These are phyloP conservation scores for Erannis defoliaria DNA, from an alignment of 2,888 invertebrate species.

Conservation along the genomic window DNA sequence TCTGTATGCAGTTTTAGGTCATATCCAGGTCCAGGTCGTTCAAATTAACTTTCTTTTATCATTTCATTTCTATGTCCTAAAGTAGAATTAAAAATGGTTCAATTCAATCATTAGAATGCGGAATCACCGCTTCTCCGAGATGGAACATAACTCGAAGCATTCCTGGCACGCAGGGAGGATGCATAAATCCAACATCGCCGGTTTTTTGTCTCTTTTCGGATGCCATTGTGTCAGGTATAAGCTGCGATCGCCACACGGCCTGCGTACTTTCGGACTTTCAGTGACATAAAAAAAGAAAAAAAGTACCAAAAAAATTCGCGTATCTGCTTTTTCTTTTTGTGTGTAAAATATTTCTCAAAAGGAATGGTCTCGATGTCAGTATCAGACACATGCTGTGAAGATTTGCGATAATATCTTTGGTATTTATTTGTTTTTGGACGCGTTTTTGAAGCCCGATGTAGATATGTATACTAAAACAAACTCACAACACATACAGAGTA, in stretches of 20 bases:
- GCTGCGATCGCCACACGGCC: conserved; percentile 52
- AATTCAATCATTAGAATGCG: conserved; percentile 25
- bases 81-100: neutral
- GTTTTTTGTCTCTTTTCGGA: conserved; percentile 73
- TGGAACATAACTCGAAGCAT: conserved; percentile 16
- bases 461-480: neutral
- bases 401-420: conserved; percentile 12
- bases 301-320: no score
- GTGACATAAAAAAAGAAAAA: conserved; percentile 11
- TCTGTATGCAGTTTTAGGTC: no score
- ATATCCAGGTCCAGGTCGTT: no score
- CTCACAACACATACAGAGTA: no score
- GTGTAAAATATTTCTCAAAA: conserved; percentile 11
- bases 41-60: no score
- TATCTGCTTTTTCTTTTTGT: neutral
- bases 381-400: conserved; percentile 14
- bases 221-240: conserved; percentile 74
- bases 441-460: neutral
- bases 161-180: conserved; percentile 39
- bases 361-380: conserved; percentile 12
- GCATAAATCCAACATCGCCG: conserved; percentile 66
- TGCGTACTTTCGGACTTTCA: conserved; percentile 32
- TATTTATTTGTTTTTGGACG: conserved; percentile 2
- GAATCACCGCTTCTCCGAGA: conserved; percentile 18
- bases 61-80: no score